Evolutionary conservation across 2,888 invertebrate species (phyloP), one percentile per base, ranked within the genome.

Genomic region (Xestia c-nigrum): DNA sequence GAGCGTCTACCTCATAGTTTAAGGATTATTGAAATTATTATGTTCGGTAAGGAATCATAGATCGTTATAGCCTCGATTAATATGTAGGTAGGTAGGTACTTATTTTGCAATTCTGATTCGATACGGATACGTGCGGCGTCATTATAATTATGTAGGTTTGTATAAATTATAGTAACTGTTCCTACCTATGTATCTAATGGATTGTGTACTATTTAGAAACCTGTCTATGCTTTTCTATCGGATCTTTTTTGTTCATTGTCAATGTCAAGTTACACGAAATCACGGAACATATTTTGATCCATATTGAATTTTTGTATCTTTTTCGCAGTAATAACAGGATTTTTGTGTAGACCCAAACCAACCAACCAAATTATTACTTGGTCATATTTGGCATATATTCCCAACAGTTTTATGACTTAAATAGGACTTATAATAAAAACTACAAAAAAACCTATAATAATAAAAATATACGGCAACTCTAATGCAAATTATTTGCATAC

Each of bases 21-120:
- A 80, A 81, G 74, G 76, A 82, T 82, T 80, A 86, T 88, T 83
- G 74, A 76, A 88, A 87, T 78, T 73, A 83, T 76, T 81, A 87
- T 84, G 72, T 80, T 71, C 74, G 63, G 75, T 71, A 74, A 66
- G 79, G 50, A 80, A 70, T 82, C 80, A 75, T 77, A 74, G 86
- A 85, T 84, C 68, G 68, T 86, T 84, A 76, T 69, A 72, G 24
- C 69, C 59, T 16, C 67, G 78, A 84, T 84, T 87, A 84, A 86
- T 78, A 80, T 76, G 50, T 76, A 73, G 71, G 80, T 76, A 73
- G 71, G 80, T 73, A 77, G 73, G 70, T 76, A 72, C 74, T 85
- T 81, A 83, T 85, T 84, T 80, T 78, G 80, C 81, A 75, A 86
- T 86, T 88, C 77, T 21, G 57, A 77, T 87, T 87, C 68, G 76